phyloP scores from a whole-genome alignment of 2,797 vertebrate species.

The Malacoctenus gilli region DNA sequence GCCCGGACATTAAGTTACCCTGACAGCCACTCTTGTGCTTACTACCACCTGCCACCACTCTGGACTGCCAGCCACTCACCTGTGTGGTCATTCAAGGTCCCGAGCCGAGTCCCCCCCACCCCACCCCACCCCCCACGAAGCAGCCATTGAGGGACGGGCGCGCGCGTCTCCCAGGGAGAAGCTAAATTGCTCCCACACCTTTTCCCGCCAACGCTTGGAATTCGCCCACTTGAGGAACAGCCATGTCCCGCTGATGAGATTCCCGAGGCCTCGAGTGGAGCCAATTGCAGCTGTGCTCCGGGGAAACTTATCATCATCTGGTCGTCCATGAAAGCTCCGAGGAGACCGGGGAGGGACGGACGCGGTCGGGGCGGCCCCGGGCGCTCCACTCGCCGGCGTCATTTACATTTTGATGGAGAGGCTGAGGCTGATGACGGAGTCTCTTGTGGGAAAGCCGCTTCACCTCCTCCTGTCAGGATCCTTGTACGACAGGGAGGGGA shows the following conservation, averaged over 20 bases:
- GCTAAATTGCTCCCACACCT: conserved; percentile 35
- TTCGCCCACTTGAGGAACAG: too few relatives aligned
- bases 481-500: not conserved
- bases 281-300: conserved; percentile 6
- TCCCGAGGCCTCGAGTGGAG: conserved; percentile 25
- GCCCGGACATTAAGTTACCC: conserved; percentile 40
- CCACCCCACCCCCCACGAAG: conserved; percentile 57
- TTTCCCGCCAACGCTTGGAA: conserved; percentile 37
- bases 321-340: conserved; percentile 26
- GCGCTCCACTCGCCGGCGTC: conserved; percentile 9
- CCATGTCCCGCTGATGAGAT: conserved; percentile 36
- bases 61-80: conserved; percentile 50
- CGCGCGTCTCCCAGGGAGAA: conserved; percentile 18
- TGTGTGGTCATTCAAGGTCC: conserved; percentile 57
- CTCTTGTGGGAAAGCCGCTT: not conserved
- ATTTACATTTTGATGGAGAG: conserved; percentile 34
- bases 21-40: conserved; percentile 28
- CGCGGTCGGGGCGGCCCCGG: conserved; percentile 11
- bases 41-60: conserved; percentile 38
- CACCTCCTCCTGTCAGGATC: conserved; percentile 1
- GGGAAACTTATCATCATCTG: conserved; percentile 20
- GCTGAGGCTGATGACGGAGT: not conserved
- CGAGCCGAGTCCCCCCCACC: too few relatives aligned
- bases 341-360: conserved; percentile 11
- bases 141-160: conserved; percentile 39